A percentile compares a stretch with the other conserved stretches of the same genome.
Evolutionary conservation across 2,113 vertebrate species (phyloP).

Genomic region (Tautogolabrus adspersus): DNA sequence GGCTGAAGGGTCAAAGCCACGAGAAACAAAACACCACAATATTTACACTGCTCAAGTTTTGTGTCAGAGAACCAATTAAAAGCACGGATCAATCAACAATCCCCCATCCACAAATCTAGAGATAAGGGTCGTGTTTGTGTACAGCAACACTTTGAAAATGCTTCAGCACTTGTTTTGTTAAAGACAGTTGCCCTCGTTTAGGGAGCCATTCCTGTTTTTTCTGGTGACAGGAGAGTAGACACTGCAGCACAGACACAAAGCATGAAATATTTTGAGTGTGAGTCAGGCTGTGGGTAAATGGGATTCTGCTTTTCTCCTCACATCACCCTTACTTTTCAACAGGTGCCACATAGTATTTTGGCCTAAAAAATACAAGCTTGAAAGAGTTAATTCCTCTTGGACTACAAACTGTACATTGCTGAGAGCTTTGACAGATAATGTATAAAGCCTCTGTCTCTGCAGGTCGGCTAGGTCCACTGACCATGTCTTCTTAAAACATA

Average conservation of each 20-base stretch:
- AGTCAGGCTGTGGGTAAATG: constrained; percentile 40
- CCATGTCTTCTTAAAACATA: background rate
- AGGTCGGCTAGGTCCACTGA: background rate
- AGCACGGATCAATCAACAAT: constrained; percentile 1
- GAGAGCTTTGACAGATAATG: constrained; percentile 7
- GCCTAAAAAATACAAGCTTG: background rate
- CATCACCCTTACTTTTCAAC: constrained; percentile 7
- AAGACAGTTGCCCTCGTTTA: constrained; percentile 48
- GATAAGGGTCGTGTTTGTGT: constrained; percentile 52
- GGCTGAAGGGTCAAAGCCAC: constrained; percentile 14
- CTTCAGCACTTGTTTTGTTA: constrained; percentile 14
- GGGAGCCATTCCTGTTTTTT: constrained; percentile 14
- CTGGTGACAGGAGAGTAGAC: constrained; percentile 10
- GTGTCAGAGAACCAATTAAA: background rate
- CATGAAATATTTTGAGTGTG: constrained; percentile 30
- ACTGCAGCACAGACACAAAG: constrained; percentile 33
- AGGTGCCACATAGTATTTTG: background rate
- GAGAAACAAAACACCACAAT: constrained; percentile 34
- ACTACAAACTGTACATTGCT: background rate
- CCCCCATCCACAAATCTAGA: constrained; percentile 9
- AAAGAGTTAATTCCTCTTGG: background rate
- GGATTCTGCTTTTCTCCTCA: background rate
- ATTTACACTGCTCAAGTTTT: constrained; percentile 46
- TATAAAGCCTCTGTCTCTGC: constrained; percentile 1
- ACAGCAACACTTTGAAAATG: constrained; percentile 41